Evolutionary conservation across 2,888 invertebrate genomes (phyloP), one percentile per base, ranked within the genome.

Genomic region (Stomorhina lunata): DNA sequence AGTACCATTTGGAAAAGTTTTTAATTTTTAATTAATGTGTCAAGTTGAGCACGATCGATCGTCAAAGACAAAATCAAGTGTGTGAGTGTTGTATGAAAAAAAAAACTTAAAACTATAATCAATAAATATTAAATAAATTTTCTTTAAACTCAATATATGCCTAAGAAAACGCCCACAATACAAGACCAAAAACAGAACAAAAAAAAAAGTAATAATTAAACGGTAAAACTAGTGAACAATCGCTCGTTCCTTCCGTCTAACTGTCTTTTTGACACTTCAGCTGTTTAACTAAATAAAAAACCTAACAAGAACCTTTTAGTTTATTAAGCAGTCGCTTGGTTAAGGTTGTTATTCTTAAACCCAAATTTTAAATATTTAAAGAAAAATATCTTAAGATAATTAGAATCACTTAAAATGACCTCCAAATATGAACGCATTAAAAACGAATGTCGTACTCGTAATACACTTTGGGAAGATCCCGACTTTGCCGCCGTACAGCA

Each of bases 401-500:
- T n/a, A 40, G 12, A 1, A 66, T 43, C 10, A 34, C 22, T 34
- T 5, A 79, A 66, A 40, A 91, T 91, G 91, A 90, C 91, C 80
- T 89, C 91, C 59, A 90, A 90, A 85, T 97, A 95, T 94, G 97
- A 97, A 92, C 94, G 95, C 83, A 95, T 97, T 87, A 95, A 95
- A 92, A 93, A 94, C 88, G 93, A 94, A 87, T 97, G 97, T 92
- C 92, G 95, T 89, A 94, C 95, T 92, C 94, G 95, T 85, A 95
- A 94, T 45, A 94, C 95, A 89, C 93, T 96, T 20, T 97, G 96
- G 96, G 97, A 97, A 91, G 98, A 98, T 92, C 96, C 96, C 0
- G 97, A 97, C 90, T 98, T 98, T 92, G 96, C 96, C 2, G 96
- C 97, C 2, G 94, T 95, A 7, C 97, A 97, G 91, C 92, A 95